Percentiles rank a stretch among this genome's conserved stretches.
phyloP scores from a whole-genome alignment of 1,140 invertebrate species.

The Harpegnathos saltator region DNA sequence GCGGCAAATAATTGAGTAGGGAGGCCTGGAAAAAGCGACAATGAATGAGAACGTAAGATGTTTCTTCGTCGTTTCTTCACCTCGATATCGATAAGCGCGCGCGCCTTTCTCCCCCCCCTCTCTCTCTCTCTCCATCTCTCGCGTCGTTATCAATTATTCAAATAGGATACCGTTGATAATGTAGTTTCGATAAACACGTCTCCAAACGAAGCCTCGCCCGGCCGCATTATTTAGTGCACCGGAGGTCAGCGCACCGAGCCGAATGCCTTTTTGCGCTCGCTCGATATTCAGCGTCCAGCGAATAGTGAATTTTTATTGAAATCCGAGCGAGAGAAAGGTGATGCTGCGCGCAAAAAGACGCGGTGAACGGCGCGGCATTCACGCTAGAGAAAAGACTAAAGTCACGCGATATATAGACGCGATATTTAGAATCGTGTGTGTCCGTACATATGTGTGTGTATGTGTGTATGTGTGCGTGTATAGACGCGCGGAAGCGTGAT shows the following conservation, averaged over 20 bases:
- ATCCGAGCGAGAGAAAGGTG: slow-evolving; percentile 16
- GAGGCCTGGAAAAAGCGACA: neutral
- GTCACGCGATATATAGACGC: neutral
- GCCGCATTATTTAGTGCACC: neutral
- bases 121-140: neutral
- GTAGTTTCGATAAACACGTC: neutral
- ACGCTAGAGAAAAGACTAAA: neutral
- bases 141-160: neutral
- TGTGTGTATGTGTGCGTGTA: too few relatives aligned
- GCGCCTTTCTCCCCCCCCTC: too few relatives aligned
- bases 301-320: slow-evolving; percentile 53
- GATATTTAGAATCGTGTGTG: too few relatives aligned
- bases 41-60: slow-evolving; percentile 5
- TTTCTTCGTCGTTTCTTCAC: slow-evolving; percentile 2
- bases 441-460: too few relatives aligned
- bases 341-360: slow-evolving; percentile 32
- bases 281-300: slow-evolving; percentile 23
- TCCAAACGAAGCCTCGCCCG: neutral
- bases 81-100: neutral
- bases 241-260: neutral
- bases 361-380: neutral
- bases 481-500: neutral
- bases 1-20: slow-evolving; percentile 36
- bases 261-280: slow-evolving; percentile 17
- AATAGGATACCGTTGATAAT: neutral